Conservation (phyloP, 2,888 invertebrate genomes). For the Erynnis tages region DNA sequence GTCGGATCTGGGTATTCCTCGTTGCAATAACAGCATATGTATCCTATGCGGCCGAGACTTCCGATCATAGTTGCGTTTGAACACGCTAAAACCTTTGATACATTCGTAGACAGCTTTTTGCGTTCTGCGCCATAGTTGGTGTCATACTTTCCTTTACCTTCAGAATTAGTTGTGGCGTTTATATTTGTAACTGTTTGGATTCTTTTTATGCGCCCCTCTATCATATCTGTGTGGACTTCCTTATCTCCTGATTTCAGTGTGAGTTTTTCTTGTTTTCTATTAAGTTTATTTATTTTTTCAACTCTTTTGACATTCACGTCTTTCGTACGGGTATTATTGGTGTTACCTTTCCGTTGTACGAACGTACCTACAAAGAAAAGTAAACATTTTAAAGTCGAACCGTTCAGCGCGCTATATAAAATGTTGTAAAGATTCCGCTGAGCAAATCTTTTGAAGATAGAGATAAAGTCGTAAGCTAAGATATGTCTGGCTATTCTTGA, state of each 20-base stretch:
- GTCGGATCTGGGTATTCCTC: slow-evolving; percentile 45
- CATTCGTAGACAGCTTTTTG: slow-evolving; percentile 33
- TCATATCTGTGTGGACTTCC: too few species aligned
- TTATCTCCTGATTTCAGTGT: too few species aligned
- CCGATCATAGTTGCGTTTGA: slow-evolving; percentile 56
- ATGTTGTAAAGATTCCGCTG: too few species aligned
- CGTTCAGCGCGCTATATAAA: too few species aligned
- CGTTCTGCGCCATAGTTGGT: not conserved
- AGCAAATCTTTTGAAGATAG: too few species aligned
- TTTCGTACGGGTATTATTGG: not conserved
- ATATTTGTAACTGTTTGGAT: too few species aligned
- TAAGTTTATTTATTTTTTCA: not conserved
- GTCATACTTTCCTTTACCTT: slow-evolving; percentile 18
- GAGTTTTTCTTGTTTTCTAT: not conserved
- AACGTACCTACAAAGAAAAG: slow-evolving; percentile 51
- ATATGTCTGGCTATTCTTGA: too few species aligned
- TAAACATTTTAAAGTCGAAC: slow-evolving; percentile 9
- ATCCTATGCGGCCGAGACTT: slow-evolving; percentile 46
- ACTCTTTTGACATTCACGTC: not conserved
- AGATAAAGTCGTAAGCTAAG: too few species aligned
- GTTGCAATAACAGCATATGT: slow-evolving; percentile 49
- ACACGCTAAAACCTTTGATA: slow-evolving; percentile 46
- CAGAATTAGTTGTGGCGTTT: too few species aligned
- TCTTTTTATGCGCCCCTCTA: too few species aligned
- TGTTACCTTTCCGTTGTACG: not conserved